phyloP scores from a whole-genome alignment of 2,113 vertebrate species.

The Colossoma macropomum region DNA sequence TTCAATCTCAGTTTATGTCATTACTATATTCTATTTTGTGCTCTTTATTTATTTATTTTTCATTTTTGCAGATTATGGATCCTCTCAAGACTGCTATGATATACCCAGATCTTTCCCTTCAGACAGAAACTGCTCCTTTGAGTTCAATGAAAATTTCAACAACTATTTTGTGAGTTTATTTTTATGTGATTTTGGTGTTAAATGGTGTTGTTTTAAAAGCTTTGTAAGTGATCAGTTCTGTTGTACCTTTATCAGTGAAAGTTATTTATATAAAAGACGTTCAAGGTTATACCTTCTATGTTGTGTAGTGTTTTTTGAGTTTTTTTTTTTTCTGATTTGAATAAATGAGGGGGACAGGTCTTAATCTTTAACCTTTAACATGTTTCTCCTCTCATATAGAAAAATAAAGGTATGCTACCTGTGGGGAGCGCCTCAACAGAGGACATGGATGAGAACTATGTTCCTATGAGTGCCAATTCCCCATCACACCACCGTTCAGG shows the following conservation, averaged over 20 bases:
- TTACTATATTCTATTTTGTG: neutral
- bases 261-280: neutral
- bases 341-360: too few species aligned
- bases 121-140: conserved; percentile 92
- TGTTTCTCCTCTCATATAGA: conserved; percentile 77
- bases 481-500: conserved; percentile 91
- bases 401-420: conserved; percentile 93
- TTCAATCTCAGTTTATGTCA: too few species aligned
- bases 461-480: conserved; percentile 97
- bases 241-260: neutral
- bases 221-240: neutral
- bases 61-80: conserved; percentile 86
- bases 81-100: conserved; percentile 94
- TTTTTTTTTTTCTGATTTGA: too few species aligned
- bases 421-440: conserved; percentile 88
- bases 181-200: neutral
- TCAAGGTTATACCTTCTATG: too few species aligned
- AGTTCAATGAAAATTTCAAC: conserved; percentile 90
- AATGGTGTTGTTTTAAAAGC: neutral
- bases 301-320: too few species aligned
- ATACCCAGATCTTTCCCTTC: conserved; percentile 92
- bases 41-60: neutral
- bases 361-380: neutral
- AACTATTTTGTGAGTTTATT: conserved; percentile 91
- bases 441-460: conserved; percentile 97